Base-by-base conservation (phyloP, 2,797 vertebrate species). In the Smutsia gigantea region DNA sequence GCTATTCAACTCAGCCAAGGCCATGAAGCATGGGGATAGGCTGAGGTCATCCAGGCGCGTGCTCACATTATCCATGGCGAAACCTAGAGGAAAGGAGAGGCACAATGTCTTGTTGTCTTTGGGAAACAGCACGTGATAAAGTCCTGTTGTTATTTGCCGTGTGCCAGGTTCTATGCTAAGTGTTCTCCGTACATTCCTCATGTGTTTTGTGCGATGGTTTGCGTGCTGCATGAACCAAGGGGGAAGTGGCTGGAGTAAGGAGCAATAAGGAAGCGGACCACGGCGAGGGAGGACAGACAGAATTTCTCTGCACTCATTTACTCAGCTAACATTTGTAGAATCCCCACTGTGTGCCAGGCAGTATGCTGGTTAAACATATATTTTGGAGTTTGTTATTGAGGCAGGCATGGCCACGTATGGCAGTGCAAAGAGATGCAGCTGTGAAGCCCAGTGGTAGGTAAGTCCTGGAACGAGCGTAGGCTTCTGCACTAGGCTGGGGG, bases 381-480 rank as follows among this genome's bases (percentile, higher is more conserved):
- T 34, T 27, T 27, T 69, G 21, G 42, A 51, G 55, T 77, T 55
- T 34, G 14, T 63, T 77, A 39, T 13, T 42, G 55, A 34, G 55
- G 37, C 66, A 55, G 42, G 55, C 55, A 21, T 69, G 57, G 19
- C 1, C 27, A 37, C 75, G 69, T 63, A 77, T 39, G 85, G 86
- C 53, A 57, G 34, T 37, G 1, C 49, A 90, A 55, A 96, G 63
- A 46, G 81, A 93, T 31, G n/a, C 94, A 71, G 61, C 95, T 72
- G 93, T 39, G 68, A 97, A 91, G 81, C 93, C 57, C 55, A 49
- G 68, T n/a, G 94, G 63, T 84, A 94, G 93, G 61, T 87, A 95
- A 92, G 97, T 75, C 78, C 85, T 94, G 55, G 84, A 72, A 53
- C 27, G 78, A 89, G 42, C 96, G 68, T 88, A 91, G 77, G 89